Conservation (phyloP, 2,888 invertebrate species). For the Uropetala carovei region DNA sequence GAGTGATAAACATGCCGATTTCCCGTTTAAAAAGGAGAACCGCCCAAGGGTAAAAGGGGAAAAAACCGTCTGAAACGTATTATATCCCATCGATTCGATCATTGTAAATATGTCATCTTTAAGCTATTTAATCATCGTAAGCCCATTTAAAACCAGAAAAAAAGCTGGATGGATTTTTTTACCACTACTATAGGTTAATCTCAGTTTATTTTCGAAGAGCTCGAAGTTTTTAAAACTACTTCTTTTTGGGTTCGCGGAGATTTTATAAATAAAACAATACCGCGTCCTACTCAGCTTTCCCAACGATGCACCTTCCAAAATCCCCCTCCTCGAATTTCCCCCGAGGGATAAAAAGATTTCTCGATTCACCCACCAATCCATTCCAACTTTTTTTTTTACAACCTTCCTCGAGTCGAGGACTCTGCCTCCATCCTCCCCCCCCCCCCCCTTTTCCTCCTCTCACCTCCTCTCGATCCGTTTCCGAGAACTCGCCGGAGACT, state of each 20-base stretch:
- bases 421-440: background rate
- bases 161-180: no score
- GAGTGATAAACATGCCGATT: background rate
- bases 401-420: background rate
- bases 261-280: no score
- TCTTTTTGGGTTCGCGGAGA: no score
- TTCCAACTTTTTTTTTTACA: background rate
- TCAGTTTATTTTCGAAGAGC: no score
- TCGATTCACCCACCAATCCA: background rate
- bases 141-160: no score
- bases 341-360: background rate
- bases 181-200: no score
- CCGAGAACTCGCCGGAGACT: slow-evolving; percentile 44
- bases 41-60: background rate
- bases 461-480: background rate
- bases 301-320: background rate
- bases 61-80: background rate
- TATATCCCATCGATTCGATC: no score
- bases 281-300: no score
- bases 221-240: no score
- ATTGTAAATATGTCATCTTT: no score
- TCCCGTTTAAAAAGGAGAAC: no score
- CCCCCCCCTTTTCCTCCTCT: background rate
- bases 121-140: no score
- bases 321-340: background rate